Base-by-base conservation (phyloP, 2,113 vertebrate species). In the Etheostoma spectabile region DNA sequence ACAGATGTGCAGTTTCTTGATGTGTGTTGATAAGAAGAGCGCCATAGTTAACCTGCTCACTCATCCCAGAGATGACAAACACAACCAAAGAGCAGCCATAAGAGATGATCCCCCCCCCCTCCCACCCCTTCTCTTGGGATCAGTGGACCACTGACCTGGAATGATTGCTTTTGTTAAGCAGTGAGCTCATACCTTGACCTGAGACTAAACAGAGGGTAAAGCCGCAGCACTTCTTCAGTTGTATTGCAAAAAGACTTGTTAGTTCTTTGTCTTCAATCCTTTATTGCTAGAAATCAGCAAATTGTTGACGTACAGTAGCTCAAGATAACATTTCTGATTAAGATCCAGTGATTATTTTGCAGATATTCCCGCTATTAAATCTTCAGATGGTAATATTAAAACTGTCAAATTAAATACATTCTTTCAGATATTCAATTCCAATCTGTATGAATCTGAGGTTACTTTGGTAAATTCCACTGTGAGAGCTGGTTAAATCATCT, bases 161-260 rank as follows among this genome's bases (percentile, higher is more conserved):
- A 86, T 86, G 89, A 92, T 88, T 86, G 87, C 81, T 86, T 90
- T 83, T 84, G 77, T 83, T 64, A 74, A 72, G 77, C 77, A 45
- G 57, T 48, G 46, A 33, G 67, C 71, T 73, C 11, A 49, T 49
- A 57, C 48, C 62, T 74, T 66, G 74, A 86, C 75, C 74, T 87
- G 52, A 64, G 74, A 88, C 64, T 70, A 78, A 84, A 79, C 67
- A 49, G 55, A 45, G 52, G 53, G 49, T 42, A 68, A 22, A 14
- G 48, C 45, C 10, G 55, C 30, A 13, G 48, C 15, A 2, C 35
- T 75, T 64, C 71, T 63, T 53, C 30, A 53, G 51, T 38, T 18
- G 10, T 42, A 18, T 14, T 10, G 24, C 60, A 55, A 64, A 46
- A 12, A 13, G 30, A 2, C 3, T n/a, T 21, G 6, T 52, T 49